Evolutionary conservation across 2,797 vertebrate species (phyloP), one percentile per base, ranked within the genome.

Genomic region (Eulemur coronatus): DNA sequence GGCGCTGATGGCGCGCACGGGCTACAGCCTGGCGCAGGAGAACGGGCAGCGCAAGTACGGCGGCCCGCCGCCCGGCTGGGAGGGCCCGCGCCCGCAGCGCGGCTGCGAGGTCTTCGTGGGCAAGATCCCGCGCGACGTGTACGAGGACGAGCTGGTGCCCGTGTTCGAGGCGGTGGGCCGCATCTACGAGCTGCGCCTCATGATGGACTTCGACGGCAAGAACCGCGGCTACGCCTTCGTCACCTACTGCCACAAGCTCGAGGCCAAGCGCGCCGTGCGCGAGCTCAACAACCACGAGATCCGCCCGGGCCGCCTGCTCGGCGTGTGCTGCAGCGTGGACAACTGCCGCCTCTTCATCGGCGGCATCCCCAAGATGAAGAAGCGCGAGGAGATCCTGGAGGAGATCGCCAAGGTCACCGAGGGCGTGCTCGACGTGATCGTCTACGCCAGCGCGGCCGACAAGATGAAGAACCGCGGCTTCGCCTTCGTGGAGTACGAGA

Each of bases 401-500:
- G 99, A 99, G 98, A 99, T 99, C 7, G 99, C 99, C 96, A 99
- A 99, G 98, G 99, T 99, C 98, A 99, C 99, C 0, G 99, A 99
- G 97, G 99, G 99, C 0, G 99, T 99, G 59, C 98, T 99, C 67
- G 99, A 99, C 2, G 99, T 99, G 91, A 99, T 99, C 0, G 99
- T 99, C 78, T 99, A 99, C 5, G 99, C 99, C 84, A 99, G 99
- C 0, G 99, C 99, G 0, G 99, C 99, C 10, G 99, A 99, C 98
- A 99, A 99, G 98, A 99, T 99, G 99, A 99, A 99, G 98, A 99
- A 99, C 98, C 99, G 99, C 78, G 99, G 99, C 96, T 99, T 99
- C 1, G 99, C 99, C 96, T 99, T 99, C 11, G 99, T 99, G 75
- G 99, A 99, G 97, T 99, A 99, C 3, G 99, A 99, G 98, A 99